These are phyloP conservation scores for Phrynocephalus versicolor DNA, from an alignment of 2,113 vertebrate genomes.

Conservation along the genomic window DNA sequence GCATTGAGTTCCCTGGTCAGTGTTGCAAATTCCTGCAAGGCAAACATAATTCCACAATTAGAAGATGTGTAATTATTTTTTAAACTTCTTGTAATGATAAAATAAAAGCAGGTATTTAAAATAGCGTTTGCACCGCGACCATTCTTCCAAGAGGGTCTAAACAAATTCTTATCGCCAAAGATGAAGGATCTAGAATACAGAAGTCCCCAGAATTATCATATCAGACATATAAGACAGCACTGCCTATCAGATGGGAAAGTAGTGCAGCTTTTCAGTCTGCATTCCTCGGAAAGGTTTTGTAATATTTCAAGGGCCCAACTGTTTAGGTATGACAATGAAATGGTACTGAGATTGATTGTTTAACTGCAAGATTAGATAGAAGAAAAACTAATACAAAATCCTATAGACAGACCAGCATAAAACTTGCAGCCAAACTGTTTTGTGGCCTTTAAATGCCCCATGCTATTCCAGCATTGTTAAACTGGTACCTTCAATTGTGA, in stretches of 20 bases:
- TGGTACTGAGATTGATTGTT: background rate
- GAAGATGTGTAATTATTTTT: background rate
- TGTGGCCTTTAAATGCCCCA: too few relatives aligned
- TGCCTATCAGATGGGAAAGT: background rate
- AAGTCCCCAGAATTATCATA: background rate
- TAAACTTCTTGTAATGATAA: background rate
- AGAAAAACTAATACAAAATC: background rate
- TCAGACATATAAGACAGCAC: background rate
- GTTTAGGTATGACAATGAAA: background rate
- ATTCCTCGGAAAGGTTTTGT: background rate
- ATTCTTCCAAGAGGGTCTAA: background rate
- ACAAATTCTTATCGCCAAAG: background rate
- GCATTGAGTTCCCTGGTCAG: slow-evolving; percentile 93
- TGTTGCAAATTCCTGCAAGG: slow-evolving; percentile 91
- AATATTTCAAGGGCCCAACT: accelerated
- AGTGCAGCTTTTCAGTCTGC: background rate
- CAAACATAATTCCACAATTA: accelerated
- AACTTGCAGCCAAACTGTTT: too few relatives aligned
- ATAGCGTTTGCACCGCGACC: background rate
- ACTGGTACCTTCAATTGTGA: too few relatives aligned
- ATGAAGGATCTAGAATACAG: background rate
- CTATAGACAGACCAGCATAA: too few relatives aligned
- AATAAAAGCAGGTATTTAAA: background rate
- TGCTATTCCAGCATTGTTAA: too few relatives aligned
- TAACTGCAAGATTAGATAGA: too few relatives aligned